Evolutionary conservation across 2,113 vertebrate species (phyloP).

Genomic region (Dendrocopos noguchii): DNA sequence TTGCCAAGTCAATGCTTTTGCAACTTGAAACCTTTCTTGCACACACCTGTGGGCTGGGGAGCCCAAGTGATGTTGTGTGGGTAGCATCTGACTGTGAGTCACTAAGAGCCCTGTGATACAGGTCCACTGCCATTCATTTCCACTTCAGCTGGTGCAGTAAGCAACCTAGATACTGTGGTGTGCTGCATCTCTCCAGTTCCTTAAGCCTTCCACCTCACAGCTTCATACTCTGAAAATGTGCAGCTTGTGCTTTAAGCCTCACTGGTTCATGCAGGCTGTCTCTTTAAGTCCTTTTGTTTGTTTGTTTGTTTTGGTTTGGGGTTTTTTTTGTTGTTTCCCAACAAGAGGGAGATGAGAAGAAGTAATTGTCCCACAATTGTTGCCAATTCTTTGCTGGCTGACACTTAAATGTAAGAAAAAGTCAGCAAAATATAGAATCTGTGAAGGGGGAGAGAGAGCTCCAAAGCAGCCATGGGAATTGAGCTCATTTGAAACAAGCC

Average conservation of each 20-base stretch:
- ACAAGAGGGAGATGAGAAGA: background rate
- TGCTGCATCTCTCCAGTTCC: background rate
- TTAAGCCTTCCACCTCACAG: background rate
- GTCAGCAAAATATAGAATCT: constrained; percentile 49
- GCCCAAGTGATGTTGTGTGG: rapidly evolving
- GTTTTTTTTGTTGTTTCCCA: background rate
- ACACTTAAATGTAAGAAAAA: constrained; percentile 24
- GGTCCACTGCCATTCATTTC: background rate
- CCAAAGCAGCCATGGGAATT: constrained; percentile 41
- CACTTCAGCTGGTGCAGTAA: background rate
- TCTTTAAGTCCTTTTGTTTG: constrained; percentile 15
- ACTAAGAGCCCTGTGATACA: background rate
- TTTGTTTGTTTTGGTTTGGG: background rate
- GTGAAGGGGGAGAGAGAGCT: background rate
- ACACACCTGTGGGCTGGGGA: rapidly evolving
- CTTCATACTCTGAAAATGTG: background rate
- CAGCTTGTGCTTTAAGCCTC: background rate
- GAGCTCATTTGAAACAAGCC: constrained; percentile 39
- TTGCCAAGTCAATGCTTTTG: background rate
- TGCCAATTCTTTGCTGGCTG: constrained; percentile 48
- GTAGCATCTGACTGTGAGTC: background rate
- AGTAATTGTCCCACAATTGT: constrained; percentile 36
- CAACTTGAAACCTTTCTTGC: background rate
- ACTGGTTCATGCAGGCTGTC: background rate
- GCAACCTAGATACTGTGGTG: background rate